These are phyloP conservation scores for Eubasilissa regina DNA, from an alignment of 1,140 invertebrate species.

Conservation along the genomic window DNA sequence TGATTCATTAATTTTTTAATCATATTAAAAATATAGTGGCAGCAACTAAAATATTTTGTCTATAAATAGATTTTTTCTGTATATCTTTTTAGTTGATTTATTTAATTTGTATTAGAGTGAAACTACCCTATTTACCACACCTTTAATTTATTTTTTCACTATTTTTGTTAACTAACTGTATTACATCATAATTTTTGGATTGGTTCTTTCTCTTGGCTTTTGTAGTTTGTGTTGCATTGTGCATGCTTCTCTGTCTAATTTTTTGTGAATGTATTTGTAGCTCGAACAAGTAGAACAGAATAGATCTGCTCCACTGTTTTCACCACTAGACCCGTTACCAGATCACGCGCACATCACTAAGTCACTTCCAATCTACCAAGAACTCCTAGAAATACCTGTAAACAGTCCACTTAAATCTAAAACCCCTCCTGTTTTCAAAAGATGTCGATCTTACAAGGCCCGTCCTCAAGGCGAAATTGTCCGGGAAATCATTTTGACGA, in stretches of 20 bases:
- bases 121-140: too few species aligned
- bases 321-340: slow-evolving; percentile 45
- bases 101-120: too few species aligned
- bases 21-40: too few species aligned
- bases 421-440: slow-evolving; percentile 46
- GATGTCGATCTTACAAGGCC: slow-evolving; percentile 29
- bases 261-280: slow-evolving; percentile 56
- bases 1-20: too few species aligned
- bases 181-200: neutral
- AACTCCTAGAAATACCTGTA: slow-evolving; percentile 5
- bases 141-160: too few species aligned
- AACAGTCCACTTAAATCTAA: slow-evolving; percentile 38
- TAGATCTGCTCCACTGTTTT: slow-evolving; percentile 36
- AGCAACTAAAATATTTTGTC: too few species aligned
- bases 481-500: slow-evolving; percentile 63
- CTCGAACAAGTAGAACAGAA: slow-evolving; percentile 55
- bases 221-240: slow-evolving; percentile 36
- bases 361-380: slow-evolving; percentile 19
- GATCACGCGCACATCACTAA: slow-evolving; percentile 46
- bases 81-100: too few species aligned
- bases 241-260: slow-evolving; percentile 46
- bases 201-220: slow-evolving; percentile 14
- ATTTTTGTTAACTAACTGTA: too few species aligned
- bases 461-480: slow-evolving; percentile 60
- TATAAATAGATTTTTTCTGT: too few species aligned